Evolutionary conservation across 64 coral and sea anemone species (phyloP), one percentile per base, ranked within the genome.

Genomic region (Orbicella faveolata): DNA sequence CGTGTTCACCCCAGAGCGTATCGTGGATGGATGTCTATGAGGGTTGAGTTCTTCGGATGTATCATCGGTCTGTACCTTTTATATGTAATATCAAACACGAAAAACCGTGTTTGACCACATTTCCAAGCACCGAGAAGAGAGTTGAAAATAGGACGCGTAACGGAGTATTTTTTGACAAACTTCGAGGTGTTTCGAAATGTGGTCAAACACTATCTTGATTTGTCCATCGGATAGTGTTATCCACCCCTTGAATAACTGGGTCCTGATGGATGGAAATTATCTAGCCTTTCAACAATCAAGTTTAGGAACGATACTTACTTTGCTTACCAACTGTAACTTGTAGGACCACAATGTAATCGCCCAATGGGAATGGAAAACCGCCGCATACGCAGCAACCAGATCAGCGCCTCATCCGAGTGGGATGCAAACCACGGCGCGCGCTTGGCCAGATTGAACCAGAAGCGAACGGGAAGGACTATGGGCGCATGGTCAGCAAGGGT

Each of bases 31-130:
- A 96, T 96, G 53, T 89, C 94, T 16, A 93, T 96, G 94, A 89
- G 94, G 25, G 88, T 93, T 34, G 94, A 96, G 62, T 76, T 96
- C 44, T 96, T 90, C 87, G 94, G 94, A 23, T 93, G 92, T 53
- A 79, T 87, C 75, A 73, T 93, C 26, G 92, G 92, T 93, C 36
- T 76, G 86, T 44, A 59, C 13, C 12, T 33, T 55, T 15, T 30
- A 30, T 30, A 30, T 30, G 30, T 30, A 30, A 30, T 30, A 30
- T 30, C 30, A 30, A 30, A 30, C 30, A 30, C 30, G 30, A 30
- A 30, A 30, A 30, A 30, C 30, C 30, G 30, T 30, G 30, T 30
- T 30, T 30, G 30, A 0, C 30, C 30, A 30, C 30, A 30, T 30
- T 30, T 30, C 30, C 30, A 30, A 30, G 30, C 30, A 30, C 30